A percentile compares a stretch with the other conserved stretches of the same genome.
Conservation (phyloP, 1,140 invertebrate species). For the Danaus melanippus region DNA sequence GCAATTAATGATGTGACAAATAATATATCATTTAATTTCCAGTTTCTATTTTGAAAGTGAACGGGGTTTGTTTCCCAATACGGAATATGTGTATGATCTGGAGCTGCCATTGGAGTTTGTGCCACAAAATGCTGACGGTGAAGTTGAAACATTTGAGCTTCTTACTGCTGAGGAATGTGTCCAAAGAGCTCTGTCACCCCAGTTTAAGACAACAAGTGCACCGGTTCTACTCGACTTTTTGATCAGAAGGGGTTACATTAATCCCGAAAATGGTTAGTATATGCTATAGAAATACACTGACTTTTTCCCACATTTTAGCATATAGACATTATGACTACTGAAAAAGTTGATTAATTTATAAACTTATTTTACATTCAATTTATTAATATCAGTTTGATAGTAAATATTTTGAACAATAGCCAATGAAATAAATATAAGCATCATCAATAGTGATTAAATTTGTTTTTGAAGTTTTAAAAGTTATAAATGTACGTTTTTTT, state of each 20-base stretch:
- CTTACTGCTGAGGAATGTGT: conserved; percentile 85
- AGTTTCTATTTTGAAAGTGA: conserved; percentile 94
- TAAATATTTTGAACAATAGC: too few relatives aligned
- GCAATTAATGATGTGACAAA: too few relatives aligned
- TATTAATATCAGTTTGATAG: too few relatives aligned
- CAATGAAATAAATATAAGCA: too few relatives aligned
- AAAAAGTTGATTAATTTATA: too few relatives aligned
- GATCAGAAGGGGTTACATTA: conserved; percentile 90
- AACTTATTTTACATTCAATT: too few relatives aligned
- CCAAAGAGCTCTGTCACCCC: conserved; percentile 83
- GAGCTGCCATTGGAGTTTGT: conserved; percentile 91
- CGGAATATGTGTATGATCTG: conserved; percentile 95
- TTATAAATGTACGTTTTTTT: too few relatives aligned
- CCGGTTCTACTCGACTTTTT: conserved; percentile 93
- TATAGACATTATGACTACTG: too few relatives aligned
- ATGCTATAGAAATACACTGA: conserved; percentile 6
- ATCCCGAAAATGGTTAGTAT: conserved; percentile 86
- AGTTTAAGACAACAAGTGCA: conserved; percentile 94
- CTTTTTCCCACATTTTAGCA: too few relatives aligned
- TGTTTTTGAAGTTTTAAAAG: too few relatives aligned
- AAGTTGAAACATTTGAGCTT: conserved; percentile 92
- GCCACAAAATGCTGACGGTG: conserved; percentile 92
- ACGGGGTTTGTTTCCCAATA: conserved; percentile 92
- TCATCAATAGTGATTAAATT: too few relatives aligned
- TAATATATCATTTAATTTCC: conserved; percentile 31